Conservation (phyloP, 2,888 invertebrate species). For the Seira musarum region DNA sequence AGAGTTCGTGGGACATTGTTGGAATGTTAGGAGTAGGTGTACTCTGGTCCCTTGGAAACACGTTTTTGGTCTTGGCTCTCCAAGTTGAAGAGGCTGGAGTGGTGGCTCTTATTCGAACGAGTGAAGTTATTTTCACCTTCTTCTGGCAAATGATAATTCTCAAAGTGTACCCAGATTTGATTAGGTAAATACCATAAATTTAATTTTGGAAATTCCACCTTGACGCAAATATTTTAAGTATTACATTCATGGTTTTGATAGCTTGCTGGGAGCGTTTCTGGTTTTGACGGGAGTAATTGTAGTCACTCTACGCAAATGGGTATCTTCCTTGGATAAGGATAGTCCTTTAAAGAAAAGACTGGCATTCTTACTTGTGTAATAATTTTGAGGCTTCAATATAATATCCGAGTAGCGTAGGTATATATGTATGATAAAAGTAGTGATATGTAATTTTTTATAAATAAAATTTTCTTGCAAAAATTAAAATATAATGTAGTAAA, state of each 20-base stretch:
- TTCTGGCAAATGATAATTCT: slow-evolving; percentile 80
- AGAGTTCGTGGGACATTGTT: slow-evolving; percentile 24
- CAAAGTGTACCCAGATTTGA: slow-evolving; percentile 53
- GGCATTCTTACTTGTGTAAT: slow-evolving; percentile 51
- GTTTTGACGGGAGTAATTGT: slow-evolving; percentile 88
- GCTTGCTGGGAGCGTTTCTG: slow-evolving; percentile 85
- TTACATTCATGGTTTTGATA: slow-evolving; percentile 72
- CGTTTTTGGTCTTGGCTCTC: slow-evolving; percentile 85
- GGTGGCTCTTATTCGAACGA: slow-evolving; percentile 90
- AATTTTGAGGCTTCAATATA: not conserved
- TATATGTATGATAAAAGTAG: too few species aligned
- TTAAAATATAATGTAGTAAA: too few species aligned
- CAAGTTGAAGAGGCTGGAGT: slow-evolving; percentile 94
- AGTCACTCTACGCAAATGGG: slow-evolving; percentile 89
- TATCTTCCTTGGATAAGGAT: slow-evolving; percentile 78
- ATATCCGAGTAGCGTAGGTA: too few species aligned
- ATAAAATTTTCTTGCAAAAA: too few species aligned
- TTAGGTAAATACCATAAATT: slow-evolving; percentile 49
- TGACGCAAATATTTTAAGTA: not conserved
- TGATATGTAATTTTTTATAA: too few species aligned
- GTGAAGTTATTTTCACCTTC: slow-evolving; percentile 93
- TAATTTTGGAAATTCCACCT: not conserved
- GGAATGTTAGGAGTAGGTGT: slow-evolving; percentile 47
- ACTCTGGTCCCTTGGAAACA: slow-evolving; percentile 78
- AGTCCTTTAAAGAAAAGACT: slow-evolving; percentile 49